These are phyloP conservation scores for Distichodus sexfasciatus DNA, from an alignment of 2,797 vertebrate genomes.

Conservation along the genomic window DNA sequence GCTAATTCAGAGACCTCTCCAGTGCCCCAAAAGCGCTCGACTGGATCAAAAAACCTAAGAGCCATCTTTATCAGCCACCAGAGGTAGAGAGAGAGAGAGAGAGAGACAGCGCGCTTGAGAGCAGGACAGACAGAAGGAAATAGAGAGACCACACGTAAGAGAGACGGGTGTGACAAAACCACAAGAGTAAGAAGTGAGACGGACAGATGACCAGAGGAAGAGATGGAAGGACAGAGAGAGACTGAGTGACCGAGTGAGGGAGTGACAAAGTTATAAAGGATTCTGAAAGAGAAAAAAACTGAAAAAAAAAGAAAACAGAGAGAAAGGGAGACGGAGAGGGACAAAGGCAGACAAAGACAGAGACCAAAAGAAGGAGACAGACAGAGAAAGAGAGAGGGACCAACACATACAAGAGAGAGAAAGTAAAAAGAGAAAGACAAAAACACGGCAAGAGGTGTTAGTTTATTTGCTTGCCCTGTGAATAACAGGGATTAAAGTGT, in stretches of 20 bases:
- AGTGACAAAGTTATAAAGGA: constrained; percentile 8
- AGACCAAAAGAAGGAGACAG: neutral
- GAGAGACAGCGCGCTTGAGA: neutral
- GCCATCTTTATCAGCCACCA: constrained; percentile 38
- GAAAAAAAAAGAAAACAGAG: constrained; percentile 6
- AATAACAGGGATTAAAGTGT: constrained; percentile 30
- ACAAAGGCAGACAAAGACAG: constrained; percentile 12
- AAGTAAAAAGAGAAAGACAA: neutral
- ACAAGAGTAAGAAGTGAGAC: neutral
- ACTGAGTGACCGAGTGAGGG: constrained; percentile 7
- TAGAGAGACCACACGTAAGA: constrained; percentile 13
- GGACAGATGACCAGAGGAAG: neutral
- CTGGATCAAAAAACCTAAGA: constrained; percentile 55
- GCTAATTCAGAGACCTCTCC: constrained; percentile 74
- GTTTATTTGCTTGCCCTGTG: constrained; percentile 5
- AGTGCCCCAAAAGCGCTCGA: constrained; percentile 62
- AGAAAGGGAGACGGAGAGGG: constrained; percentile 39
- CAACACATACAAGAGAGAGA: too few species aligned
- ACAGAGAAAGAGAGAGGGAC: constrained; percentile 40
- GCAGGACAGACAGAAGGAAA: neutral
- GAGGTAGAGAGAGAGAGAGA: constrained; percentile 10
- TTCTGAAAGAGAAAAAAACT: constrained; percentile 3
- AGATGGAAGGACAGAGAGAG: neutral
- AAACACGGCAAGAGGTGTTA: neutral
- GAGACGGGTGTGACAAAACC: neutral